A percentile compares a stretch with the other conserved stretches of the same genome.
These are phyloP conservation scores for Orchesella flavescens DNA, from an alignment of 2,888 invertebrate genomes.

Conservation along the genomic window DNA sequence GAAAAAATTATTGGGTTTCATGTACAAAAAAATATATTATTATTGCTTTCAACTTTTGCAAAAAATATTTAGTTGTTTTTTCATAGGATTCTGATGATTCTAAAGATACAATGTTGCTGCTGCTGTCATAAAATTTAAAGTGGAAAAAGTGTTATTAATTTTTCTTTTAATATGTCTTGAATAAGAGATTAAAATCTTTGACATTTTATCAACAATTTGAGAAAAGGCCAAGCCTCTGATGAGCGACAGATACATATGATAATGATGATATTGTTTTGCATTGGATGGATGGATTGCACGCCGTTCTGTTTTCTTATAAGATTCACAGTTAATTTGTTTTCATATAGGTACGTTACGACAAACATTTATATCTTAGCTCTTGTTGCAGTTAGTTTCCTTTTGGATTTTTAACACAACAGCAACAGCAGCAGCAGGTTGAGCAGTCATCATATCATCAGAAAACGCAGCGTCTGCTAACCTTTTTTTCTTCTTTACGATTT, in stretches of 20 bases:
- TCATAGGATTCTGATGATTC: too few species aligned
- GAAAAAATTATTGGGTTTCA: background rate
- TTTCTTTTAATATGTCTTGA: background rate
- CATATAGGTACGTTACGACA: background rate
- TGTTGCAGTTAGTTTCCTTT: background rate
- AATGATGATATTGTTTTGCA: too few species aligned
- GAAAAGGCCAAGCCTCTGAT: background rate
- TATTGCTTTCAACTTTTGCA: too few species aligned
- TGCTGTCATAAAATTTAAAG: background rate
- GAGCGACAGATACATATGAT: background rate
- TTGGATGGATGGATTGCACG: too few species aligned
- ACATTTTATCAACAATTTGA: slow-evolving; percentile 24
- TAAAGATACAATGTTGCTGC: too few species aligned
- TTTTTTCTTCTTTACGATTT: slow-evolving; percentile 47
- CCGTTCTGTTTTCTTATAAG: too few species aligned
- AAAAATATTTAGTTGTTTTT: too few species aligned
- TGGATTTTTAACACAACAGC: background rate
- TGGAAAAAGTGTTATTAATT: slow-evolving; percentile 11
- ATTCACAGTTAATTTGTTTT: too few species aligned
- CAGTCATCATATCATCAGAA: background rate
- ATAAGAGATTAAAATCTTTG: slow-evolving; percentile 27
- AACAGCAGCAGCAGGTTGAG: background rate
- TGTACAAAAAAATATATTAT: too few species aligned
- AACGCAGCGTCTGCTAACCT: background rate
- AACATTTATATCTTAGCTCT: background rate